These are phyloP conservation scores for Neosilurus hyrtlii DNA, from an alignment of 2,797 vertebrate genomes.

Conservation along the genomic window DNA sequence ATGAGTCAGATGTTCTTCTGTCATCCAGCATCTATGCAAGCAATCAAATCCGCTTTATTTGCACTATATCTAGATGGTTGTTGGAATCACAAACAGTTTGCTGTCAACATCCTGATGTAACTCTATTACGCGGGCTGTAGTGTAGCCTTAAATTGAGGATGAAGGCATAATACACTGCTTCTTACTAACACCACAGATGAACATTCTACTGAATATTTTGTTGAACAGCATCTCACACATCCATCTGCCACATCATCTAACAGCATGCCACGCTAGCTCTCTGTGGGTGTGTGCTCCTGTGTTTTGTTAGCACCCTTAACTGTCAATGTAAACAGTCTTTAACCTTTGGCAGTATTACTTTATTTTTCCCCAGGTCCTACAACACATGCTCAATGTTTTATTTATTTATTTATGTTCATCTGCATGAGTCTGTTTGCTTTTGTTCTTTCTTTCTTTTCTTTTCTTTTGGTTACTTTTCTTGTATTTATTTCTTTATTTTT, in stretches of 20 bases:
- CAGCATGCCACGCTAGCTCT: conserved; percentile 12
- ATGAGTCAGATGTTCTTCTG: conserved; percentile 32
- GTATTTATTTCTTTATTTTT: neutral
- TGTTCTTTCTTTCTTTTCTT: neutral
- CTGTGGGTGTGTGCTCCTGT: conserved; percentile 7
- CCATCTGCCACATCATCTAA: conserved; percentile 30
- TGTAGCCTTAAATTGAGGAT: neutral
- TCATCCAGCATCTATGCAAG: neutral
- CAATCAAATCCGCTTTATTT: conserved; percentile 12
- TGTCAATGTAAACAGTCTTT: conserved; percentile 33
- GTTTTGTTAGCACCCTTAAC: conserved; percentile 26
- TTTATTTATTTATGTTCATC: conserved; percentile 9
- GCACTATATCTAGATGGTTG: neutral
- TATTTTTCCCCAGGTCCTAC: neutral
- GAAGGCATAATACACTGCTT: neutral
- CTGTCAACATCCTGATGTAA: conserved; percentile 2
- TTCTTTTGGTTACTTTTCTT: neutral
- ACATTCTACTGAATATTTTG: neutral
- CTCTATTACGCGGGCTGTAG: neutral
- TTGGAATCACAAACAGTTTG: neutral
- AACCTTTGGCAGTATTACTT: conserved; percentile 42
- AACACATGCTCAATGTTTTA: conserved; percentile 15
- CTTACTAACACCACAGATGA: neutral
- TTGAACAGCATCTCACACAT: neutral
- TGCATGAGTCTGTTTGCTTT: conserved; percentile 19